phyloP scores from a whole-genome alignment of 2,113 vertebrate genomes.

The Indicator indicator region DNA sequence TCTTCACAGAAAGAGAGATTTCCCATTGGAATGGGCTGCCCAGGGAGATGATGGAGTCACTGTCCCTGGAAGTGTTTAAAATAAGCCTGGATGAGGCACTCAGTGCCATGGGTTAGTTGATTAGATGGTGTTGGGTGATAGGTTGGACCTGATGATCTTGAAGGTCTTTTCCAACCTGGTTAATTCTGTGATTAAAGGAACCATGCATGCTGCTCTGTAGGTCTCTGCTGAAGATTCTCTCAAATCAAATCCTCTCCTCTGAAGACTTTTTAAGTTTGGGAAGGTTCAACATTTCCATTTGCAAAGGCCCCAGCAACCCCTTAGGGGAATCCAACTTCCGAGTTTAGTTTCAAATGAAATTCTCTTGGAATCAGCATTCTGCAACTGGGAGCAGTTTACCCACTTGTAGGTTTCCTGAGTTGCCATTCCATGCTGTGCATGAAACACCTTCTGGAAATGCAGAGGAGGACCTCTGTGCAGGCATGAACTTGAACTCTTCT shows the following conservation, averaged over 20 bases:
- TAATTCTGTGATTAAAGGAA: no score
- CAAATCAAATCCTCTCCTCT: background rate
- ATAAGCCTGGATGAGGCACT: no score
- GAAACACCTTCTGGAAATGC: background rate
- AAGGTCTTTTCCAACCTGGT: background rate
- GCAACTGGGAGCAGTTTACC: background rate
- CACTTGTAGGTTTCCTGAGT: background rate
- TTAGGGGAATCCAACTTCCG: background rate
- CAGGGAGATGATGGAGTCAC: no score
- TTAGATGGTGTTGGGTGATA: no score
- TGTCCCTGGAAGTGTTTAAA: no score
- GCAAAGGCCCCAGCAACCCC: fast-evolving
- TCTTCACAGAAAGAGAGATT: no score
- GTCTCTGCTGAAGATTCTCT: background rate
- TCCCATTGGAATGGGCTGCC: no score
- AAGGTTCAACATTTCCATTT: background rate
- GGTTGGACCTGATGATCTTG: background rate
- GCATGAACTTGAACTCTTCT: background rate
- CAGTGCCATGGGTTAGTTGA: no score
- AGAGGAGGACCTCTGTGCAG: background rate
- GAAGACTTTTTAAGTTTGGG: background rate
- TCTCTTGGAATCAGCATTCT: background rate
- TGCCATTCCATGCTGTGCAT: background rate
- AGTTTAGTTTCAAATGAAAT: background rate
- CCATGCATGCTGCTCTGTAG: background rate